Evolutionary conservation across 2,888 invertebrate species (phyloP).

Genomic region (Caradrina kadenii): DNA sequence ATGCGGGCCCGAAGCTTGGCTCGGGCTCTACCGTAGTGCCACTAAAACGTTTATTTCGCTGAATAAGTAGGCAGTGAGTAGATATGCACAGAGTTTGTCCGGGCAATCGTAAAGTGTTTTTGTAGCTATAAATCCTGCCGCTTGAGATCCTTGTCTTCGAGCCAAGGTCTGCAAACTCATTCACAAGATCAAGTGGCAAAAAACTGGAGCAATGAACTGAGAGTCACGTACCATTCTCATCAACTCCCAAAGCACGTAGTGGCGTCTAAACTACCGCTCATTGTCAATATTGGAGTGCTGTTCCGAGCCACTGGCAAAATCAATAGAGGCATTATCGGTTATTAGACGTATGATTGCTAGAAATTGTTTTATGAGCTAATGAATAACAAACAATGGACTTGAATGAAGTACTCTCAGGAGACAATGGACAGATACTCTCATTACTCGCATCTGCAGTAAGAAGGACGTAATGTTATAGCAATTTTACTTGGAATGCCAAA

Average conservation of each 20-base stretch:
- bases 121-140: constrained; percentile 79
- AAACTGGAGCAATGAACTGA: constrained; percentile 89
- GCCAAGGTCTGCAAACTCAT: constrained; percentile 86
- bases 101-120: constrained; percentile 72
- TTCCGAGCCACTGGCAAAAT: constrained; percentile 85
- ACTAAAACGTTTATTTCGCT: constrained; percentile 64
- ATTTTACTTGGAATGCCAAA: constrained; percentile 47
- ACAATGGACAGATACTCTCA: constrained; percentile 41
- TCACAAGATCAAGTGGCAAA: constrained; percentile 87
- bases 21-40: constrained; percentile 47
- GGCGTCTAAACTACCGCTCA: constrained; percentile 89
- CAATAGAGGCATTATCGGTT: constrained; percentile 86
- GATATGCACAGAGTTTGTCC: constrained; percentile 65
- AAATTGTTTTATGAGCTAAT: constrained; percentile 79
- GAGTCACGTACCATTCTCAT: constrained; percentile 87
- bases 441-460: constrained; percentile 27
- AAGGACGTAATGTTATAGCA: constrained; percentile 29
- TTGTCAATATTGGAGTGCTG: constrained; percentile 88
- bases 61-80: constrained; percentile 62
- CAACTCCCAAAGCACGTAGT: constrained; percentile 85
- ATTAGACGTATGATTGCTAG: constrained; percentile 80
- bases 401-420: constrained; percentile 48
- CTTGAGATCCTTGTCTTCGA: constrained; percentile 79
- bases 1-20: constrained; percentile 40
- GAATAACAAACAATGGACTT: constrained; percentile 72